Percentiles rank a stretch among this genome's conserved stretches.
These are phyloP conservation scores for Gadus chalcogrammus DNA, from an alignment of 2,113 vertebrate species.

Conservation along the genomic window DNA sequence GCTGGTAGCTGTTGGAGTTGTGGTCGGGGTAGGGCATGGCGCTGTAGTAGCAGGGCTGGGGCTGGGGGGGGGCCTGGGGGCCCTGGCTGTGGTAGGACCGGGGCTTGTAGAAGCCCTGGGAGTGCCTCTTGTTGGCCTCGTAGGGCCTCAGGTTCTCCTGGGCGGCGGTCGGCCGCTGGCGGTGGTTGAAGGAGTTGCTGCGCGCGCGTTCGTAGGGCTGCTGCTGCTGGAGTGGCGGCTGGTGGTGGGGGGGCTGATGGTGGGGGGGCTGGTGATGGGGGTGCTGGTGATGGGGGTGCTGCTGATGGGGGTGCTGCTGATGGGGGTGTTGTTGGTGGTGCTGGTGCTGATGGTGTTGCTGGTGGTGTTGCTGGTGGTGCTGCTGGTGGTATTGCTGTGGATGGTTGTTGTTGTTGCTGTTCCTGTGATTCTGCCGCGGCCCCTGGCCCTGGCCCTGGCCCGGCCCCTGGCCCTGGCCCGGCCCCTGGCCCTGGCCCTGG, in stretches of 20 bases:
- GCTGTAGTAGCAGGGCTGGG: constrained; percentile 64
- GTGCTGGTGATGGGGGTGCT: constrained; percentile 71
- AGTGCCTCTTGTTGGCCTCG: constrained; percentile 61
- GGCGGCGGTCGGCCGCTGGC: constrained; percentile 74
- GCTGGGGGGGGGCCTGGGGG: constrained; percentile 46
- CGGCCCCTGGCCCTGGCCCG: too few species aligned
- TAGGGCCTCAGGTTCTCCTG: constrained; percentile 71
- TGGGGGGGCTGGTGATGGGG: constrained; percentile 56
- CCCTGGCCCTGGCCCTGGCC: constrained; percentile 39
- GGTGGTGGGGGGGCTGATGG: constrained; percentile 56
- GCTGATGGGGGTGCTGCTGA: constrained; percentile 53
- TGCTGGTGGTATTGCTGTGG: constrained; percentile 68
- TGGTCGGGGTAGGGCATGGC: constrained; percentile 52
- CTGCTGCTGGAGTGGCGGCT: constrained; percentile 56
- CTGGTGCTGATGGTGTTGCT: constrained; percentile 68
- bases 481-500: too few species aligned
- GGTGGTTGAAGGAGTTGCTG: constrained; percentile 89
- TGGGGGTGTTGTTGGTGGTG: constrained; percentile 57
- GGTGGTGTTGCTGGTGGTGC: constrained; percentile 58
- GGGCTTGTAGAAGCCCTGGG: constrained; percentile 74
- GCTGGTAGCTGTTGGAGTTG: constrained; percentile 56
- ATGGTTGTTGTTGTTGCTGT: constrained; percentile 43
- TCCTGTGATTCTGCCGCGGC: constrained; percentile 58
- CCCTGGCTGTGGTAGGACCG: constrained; percentile 74
- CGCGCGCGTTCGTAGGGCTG: constrained; percentile 79